Percentiles rank a stretch among this genome's conserved stretches.
Conservation (phyloP, 1,140 invertebrate genomes). For the Listronotus bonariensis region DNA sequence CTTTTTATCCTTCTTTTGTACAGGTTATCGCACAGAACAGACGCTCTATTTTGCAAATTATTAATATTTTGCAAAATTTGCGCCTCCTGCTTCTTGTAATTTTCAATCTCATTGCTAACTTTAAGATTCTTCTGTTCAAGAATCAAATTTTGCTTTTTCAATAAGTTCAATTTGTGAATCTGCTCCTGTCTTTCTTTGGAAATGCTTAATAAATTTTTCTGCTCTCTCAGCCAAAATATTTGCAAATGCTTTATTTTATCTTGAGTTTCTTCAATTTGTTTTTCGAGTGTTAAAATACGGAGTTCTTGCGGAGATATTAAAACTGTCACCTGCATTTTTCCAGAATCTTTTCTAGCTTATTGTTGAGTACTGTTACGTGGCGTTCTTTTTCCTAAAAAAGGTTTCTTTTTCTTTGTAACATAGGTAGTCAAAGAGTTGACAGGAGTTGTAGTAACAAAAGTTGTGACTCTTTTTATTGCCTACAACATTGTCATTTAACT, state of each 20-base stretch:
- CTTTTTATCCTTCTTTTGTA: constrained; percentile 65
- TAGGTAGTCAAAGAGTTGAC: too few species aligned
- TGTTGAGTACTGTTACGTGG: constrained; percentile 60
- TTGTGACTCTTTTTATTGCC: too few species aligned
- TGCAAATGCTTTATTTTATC: constrained; percentile 66
- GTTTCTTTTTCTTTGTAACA: too few species aligned
- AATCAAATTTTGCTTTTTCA: constrained; percentile 74
- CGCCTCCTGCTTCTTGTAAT: constrained; percentile 61
- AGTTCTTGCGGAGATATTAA: constrained; percentile 58
- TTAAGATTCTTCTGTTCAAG: constrained; percentile 75
- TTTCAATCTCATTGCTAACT: constrained; percentile 66
- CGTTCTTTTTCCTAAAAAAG: constrained; percentile 58
- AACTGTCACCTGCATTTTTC: constrained; percentile 46
- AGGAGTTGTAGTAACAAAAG: too few species aligned
- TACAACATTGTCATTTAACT: too few species aligned
- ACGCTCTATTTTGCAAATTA: constrained; percentile 63
- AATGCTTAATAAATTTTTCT: constrained; percentile 69
- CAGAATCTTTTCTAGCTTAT: constrained; percentile 62
- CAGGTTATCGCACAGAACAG: constrained; percentile 64
- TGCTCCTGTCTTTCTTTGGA: constrained; percentile 69
- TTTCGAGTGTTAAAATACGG: constrained; percentile 65
- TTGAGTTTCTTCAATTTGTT: constrained; percentile 63
- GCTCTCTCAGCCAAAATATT: constrained; percentile 74
- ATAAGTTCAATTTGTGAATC: constrained; percentile 66
- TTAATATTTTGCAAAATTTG: constrained; percentile 65